phyloP scores from a whole-genome alignment of 1,140 invertebrate genomes.

The Drosophila kepulauana region DNA sequence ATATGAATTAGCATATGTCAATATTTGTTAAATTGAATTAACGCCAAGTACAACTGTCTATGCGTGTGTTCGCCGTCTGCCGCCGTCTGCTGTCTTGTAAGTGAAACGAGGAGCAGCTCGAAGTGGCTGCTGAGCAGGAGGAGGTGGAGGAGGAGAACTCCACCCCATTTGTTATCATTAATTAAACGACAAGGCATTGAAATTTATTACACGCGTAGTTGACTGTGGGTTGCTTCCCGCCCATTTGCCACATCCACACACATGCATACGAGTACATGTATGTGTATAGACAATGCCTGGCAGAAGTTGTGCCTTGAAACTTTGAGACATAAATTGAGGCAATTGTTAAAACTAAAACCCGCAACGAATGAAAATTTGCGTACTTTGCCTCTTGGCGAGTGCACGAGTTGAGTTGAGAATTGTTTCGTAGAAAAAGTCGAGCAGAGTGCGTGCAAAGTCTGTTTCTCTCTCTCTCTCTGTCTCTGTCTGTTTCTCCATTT shows the following conservation, averaged over 20 bases:
- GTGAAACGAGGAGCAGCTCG: not conserved
- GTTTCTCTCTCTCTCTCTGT: not conserved
- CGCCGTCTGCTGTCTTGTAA: not conserved
- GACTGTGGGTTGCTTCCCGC: constrained; percentile 24
- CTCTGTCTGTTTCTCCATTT: not conserved
- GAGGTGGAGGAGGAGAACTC: constrained; percentile 20
- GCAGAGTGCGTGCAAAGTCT: constrained; percentile 7
- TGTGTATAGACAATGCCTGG: constrained; percentile 41
- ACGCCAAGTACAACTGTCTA: constrained; percentile 48
- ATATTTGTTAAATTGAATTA: constrained; percentile 84
- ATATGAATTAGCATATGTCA: constrained; percentile 82
- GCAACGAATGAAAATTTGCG: constrained; percentile 74
- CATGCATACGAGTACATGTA: constrained; percentile 8
- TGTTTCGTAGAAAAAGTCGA: constrained; percentile 58
- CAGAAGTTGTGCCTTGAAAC: constrained; percentile 68
- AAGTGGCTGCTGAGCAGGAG: constrained; percentile 1
- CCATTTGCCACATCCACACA: constrained; percentile 11
- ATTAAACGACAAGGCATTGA: constrained; percentile 83
- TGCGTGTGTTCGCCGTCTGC: not conserved
- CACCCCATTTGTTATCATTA: constrained; percentile 79
- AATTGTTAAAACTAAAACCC: constrained; percentile 83
- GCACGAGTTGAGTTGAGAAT: constrained; percentile 77
- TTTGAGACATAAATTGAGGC: constrained; percentile 83
- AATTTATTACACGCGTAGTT: constrained; percentile 83
- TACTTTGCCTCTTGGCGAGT: constrained; percentile 48